A percentile compares a stretch with the other conserved stretches of the same genome.
Evolutionary conservation across 23 tunicate genomes (phyloP).

Genomic region (Trididemnum miniatum): DNA sequence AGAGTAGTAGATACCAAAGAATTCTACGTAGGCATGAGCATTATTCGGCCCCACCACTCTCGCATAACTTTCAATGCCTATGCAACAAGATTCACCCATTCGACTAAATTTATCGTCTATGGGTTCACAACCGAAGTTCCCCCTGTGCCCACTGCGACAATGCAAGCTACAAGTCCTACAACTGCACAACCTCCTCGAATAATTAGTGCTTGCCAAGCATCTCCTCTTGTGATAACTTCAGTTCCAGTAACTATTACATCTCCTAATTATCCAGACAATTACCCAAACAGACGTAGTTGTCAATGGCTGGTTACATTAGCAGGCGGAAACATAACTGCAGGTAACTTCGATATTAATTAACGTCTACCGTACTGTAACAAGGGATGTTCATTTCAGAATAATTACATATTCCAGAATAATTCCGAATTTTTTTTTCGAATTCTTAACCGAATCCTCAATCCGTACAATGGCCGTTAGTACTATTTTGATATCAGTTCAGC

Average conservation of each 20-base stretch:
- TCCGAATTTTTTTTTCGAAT: too few relatives aligned
- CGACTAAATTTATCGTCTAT: slow-evolving; percentile 27
- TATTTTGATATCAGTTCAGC: too few relatives aligned
- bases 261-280: slow-evolving; percentile 48
- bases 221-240: background rate
- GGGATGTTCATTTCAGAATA: too few relatives aligned
- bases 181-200: background rate
- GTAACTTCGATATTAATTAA: too few relatives aligned
- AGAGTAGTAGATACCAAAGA: background rate
- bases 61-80: slow-evolving; percentile 35
- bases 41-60: slow-evolving; percentile 35
- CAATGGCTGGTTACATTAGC: slow-evolving; percentile 48
- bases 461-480: too few relatives aligned
- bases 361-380: too few relatives aligned
- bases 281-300: slow-evolving; percentile 21
- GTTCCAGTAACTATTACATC: slow-evolving; percentile 45
- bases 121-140: background rate
- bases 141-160: background rate
- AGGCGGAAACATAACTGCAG: slow-evolving; percentile 27
- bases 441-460: too few relatives aligned
- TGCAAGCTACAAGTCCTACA: background rate
- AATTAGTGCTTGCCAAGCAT: background rate
- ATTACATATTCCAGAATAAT: too few relatives aligned
- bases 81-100: slow-evolving; percentile 7
- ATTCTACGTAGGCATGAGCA: slow-evolving; percentile 42